These are phyloP conservation scores for Amazona vittata DNA, from an alignment of 2,113 vertebrate species.

Conservation along the genomic window DNA sequence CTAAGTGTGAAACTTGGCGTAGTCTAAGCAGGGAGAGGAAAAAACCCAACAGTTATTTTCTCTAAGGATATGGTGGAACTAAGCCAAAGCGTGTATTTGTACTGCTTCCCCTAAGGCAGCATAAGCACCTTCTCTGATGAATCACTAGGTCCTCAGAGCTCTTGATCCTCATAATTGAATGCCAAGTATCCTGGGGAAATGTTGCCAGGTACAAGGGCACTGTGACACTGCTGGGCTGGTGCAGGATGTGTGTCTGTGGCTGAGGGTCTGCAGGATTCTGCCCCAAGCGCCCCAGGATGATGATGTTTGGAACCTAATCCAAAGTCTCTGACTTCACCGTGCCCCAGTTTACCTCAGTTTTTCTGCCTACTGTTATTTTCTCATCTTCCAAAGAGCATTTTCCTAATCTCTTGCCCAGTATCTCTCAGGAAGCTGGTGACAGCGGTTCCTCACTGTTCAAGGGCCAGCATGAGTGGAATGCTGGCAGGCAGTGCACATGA, in stretches of 20 bases:
- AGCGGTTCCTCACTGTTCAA: background rate
- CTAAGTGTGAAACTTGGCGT: background rate
- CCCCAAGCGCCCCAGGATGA: background rate
- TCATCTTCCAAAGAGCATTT: background rate
- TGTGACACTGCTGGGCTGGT: background rate
- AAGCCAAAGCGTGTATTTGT: background rate
- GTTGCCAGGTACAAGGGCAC: background rate
- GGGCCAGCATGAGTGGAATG: background rate
- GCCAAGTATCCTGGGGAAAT: background rate
- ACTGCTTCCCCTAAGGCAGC: background rate
- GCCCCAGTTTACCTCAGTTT: background rate
- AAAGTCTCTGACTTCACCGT: background rate
- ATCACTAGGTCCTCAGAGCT: background rate
- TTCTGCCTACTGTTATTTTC: background rate
- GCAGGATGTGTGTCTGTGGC: background rate
- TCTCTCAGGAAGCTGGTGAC: background rate
- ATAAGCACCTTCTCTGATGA: background rate
- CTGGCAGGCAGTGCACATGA: background rate
- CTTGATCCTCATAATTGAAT: background rate
- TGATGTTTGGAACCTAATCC: background rate
- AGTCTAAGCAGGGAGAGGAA: background rate
- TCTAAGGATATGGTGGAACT: background rate
- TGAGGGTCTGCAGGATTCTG: background rate
- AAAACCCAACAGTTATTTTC: background rate
- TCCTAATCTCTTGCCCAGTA: background rate